Percentiles rank a stretch among this genome's conserved stretches.
These are phyloP conservation scores for Drosophila kepulauana DNA, from an alignment of 1,140 invertebrate species.

Conservation along the genomic window DNA sequence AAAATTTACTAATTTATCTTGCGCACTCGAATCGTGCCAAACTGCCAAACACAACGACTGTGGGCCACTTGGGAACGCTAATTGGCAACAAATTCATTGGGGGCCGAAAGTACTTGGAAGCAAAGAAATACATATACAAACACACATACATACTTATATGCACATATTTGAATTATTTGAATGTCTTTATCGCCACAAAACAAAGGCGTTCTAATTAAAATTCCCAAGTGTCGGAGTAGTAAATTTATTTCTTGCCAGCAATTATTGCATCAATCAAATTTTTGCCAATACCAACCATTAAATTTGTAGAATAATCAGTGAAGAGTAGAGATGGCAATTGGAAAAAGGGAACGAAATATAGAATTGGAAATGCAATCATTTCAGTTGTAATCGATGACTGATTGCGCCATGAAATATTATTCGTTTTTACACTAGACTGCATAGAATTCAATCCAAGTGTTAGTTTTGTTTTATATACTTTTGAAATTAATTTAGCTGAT, in stretches of 20 bases:
- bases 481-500: too few relatives aligned
- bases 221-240: slow-evolving; percentile 55
- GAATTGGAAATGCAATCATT: slow-evolving; percentile 29
- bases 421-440: slow-evolving; percentile 18
- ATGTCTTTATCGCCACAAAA: slow-evolving; percentile 54
- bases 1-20: slow-evolving; percentile 76
- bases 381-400: slow-evolving; percentile 56
- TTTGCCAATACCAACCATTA: slow-evolving; percentile 61
- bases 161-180: slow-evolving; percentile 50
- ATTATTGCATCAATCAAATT: slow-evolving; percentile 71
- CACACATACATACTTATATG: background rate
- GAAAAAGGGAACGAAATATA: slow-evolving; percentile 13
- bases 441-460: background rate
- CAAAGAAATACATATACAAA: background rate
- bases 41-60: slow-evolving; percentile 7
- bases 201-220: slow-evolving; percentile 78
- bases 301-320: slow-evolving; percentile 25
- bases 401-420: slow-evolving; percentile 36
- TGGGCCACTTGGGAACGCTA: slow-evolving; percentile 29
- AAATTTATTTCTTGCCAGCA: slow-evolving; percentile 54
- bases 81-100: slow-evolving; percentile 44
- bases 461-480: too few relatives aligned
- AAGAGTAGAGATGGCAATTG: background rate
- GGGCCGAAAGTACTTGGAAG: background rate
- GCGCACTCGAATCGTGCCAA: slow-evolving; percentile 38